These are phyloP conservation scores for Leucophenga maculata DNA, from an alignment of 2,888 invertebrate species.

Conservation along the genomic window DNA sequence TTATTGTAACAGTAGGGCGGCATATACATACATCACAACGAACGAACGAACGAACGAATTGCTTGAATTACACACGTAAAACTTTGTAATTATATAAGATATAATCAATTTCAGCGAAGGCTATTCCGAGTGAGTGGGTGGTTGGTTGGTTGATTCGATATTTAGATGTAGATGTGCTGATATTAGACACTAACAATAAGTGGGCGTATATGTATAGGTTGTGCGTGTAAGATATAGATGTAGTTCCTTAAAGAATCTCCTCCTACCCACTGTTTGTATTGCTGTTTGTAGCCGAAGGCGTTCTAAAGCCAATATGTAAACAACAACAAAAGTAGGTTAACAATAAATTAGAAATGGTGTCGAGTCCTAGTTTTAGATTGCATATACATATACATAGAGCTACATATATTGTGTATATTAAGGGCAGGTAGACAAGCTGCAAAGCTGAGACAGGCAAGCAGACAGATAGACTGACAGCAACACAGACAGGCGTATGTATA, in stretches of 20 bases:
- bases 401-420: neutral
- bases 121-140: neutral
- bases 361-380: slow-evolving; percentile 56
- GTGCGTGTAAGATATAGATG: neutral
- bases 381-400: slow-evolving; percentile 23
- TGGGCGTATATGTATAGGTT: neutral
- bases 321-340: slow-evolving; percentile 57
- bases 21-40: neutral
- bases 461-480: too few species aligned
- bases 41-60: too few species aligned
- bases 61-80: too few species aligned
- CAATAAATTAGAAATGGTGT: slow-evolving; percentile 58
- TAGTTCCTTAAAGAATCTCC: slow-evolving; percentile 1
- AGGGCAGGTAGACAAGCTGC: neutral
- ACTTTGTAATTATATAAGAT: neutral
- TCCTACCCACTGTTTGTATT: too few species aligned
- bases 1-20: neutral
- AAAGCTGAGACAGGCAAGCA: neutral
- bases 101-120: slow-evolving; percentile 18
- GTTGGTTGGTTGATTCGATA: neutral
- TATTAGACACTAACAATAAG: neutral
- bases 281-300: slow-evolving; percentile 6
- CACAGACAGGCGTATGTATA: slow-evolving; percentile 36
- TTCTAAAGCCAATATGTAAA: too few species aligned
- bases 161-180: neutral